Base-by-base conservation (phyloP, 2,888 invertebrate species). In the Lamproptera curius region DNA sequence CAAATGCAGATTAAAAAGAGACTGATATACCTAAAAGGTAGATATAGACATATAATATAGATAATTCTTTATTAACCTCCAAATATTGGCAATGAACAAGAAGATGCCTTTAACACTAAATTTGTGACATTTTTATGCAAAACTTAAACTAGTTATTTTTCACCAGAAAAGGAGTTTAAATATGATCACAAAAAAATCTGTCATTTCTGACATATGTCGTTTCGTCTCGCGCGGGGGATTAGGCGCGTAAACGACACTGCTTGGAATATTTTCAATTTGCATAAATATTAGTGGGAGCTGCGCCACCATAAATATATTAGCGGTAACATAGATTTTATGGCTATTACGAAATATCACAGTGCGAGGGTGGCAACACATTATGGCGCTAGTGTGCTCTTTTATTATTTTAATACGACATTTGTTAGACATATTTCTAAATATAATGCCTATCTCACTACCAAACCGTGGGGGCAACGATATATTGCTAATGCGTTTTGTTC, bases 261-360 rank as follows among this genome's bases (percentile, higher is more conserved):
- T 84, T 73, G 70, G 80, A 69, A 70, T 77, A 73, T 83, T 84
- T 88, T 86, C 88, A 84, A 87, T 87, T 88, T 88, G 83, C 87
- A 88, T 88, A 87, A 84, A 85, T 84, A 87, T 86, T 85, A 86
- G 84, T 81, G 76, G 72, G 71, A 73, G 76, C 76, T 65, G 64
- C 79, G 79, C 82, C 76, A 78, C 70, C 77, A 85, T 87, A 87
- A 86, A 87, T 87, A 86, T 83, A 86, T 87, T 87, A 86, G 82
- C 61, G 78, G 80, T 82, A 78, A 81, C 83, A 83, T 82, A 81
- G 80, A 86, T 86, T 87, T 86, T 85, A 87, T 87, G 86, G 84
- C 81, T 84, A 86, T 87, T 83, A 83, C 80, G 67, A 73, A 77
- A 83, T 85, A 80, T 80, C 78, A 70, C 65, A 59, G 62, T 63